Percentiles rank a stretch among this genome's conserved stretches.
phyloP scores from a whole-genome alignment of 2,888 invertebrate genomes.

The Thera britannica region DNA sequence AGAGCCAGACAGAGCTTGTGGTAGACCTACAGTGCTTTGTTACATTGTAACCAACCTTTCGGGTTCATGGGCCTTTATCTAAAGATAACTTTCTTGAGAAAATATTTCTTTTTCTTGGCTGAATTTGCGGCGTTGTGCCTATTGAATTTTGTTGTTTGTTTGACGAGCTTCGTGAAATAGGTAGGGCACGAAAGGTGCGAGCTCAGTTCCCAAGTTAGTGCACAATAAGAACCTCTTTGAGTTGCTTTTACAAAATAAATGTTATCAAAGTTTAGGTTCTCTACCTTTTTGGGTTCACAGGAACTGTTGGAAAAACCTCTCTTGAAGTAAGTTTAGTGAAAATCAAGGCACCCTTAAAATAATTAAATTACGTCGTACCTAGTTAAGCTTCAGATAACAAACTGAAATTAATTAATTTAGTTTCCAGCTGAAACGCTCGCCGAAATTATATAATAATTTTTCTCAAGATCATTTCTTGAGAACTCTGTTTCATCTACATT shows the following conservation, averaged over 20 bases:
- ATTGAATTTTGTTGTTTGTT: conserved; percentile 40
- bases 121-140: conserved; percentile 47
- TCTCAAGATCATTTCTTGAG: background rate
- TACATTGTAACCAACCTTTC: conserved; percentile 46
- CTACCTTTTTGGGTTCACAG: too few relatives aligned
- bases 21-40: conserved; percentile 43
- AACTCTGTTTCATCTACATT: too few relatives aligned
- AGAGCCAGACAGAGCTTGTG: too few relatives aligned
- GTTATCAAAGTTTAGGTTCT: too few relatives aligned
- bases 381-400: background rate
- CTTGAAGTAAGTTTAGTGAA: background rate
- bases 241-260: too few relatives aligned
- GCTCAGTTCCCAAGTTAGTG: background rate
- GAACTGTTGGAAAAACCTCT: background rate
- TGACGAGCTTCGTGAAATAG: too few relatives aligned
- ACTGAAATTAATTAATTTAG: background rate
- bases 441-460: background rate
- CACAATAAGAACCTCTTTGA: too few relatives aligned
- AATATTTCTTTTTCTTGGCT: conserved; percentile 42
- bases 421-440: background rate
- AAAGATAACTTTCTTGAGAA: conserved; percentile 50
- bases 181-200: too few relatives aligned
- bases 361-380: background rate
- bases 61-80: conserved; percentile 54
- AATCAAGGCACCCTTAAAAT: background rate